phyloP scores from a whole-genome alignment of 2,113 vertebrate genomes.

The Pitta sordida region DNA sequence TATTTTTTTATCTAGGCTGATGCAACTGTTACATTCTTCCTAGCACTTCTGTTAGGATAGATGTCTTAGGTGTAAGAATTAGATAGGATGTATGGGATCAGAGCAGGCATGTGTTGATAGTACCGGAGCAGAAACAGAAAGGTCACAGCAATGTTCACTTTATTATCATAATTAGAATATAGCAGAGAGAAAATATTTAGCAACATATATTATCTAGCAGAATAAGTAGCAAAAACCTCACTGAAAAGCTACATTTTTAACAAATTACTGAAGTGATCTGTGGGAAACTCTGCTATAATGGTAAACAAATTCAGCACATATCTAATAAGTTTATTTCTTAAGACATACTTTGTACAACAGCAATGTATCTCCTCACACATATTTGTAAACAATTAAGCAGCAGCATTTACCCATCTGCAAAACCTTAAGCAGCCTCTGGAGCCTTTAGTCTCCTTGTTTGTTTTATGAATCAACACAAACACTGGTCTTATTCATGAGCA shows the following conservation, averaged over 20 bases:
- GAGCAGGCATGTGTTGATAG: background rate
- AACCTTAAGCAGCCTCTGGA: constrained; percentile 1
- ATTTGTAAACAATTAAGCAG: background rate
- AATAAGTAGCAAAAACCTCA: background rate
- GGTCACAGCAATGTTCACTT: background rate
- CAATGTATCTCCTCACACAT: background rate
- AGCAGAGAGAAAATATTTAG: background rate
- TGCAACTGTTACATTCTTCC: background rate
- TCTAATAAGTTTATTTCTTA: background rate
- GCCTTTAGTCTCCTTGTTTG: background rate
- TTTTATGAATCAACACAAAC: constrained; percentile 33
- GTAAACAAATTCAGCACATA: background rate
- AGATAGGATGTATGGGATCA: background rate
- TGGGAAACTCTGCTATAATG: background rate
- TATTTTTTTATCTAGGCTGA: background rate
- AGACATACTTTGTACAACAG: background rate
- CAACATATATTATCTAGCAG: background rate
- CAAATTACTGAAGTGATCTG: background rate
- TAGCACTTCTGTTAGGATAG: background rate
- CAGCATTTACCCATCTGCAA: background rate
- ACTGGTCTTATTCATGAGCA: background rate
- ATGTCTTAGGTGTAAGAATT: background rate
- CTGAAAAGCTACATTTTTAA: background rate
- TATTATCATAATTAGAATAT: background rate
- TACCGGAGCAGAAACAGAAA: background rate